Conservation (phyloP, 2,113 vertebrate genomes). For the Paramormyrops kingsleyae region DNA sequence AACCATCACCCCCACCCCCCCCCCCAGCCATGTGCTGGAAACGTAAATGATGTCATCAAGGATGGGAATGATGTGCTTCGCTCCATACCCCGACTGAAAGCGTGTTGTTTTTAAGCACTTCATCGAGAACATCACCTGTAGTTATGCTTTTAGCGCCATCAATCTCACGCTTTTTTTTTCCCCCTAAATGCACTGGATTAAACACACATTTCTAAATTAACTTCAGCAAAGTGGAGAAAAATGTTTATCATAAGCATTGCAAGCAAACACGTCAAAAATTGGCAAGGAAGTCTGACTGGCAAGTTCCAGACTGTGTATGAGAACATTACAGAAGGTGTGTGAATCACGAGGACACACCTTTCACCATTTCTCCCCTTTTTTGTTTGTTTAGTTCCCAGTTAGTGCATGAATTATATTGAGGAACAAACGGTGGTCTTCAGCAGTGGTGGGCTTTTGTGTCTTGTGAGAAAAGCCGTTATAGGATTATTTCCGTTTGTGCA, state of each 20-base stretch:
- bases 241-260: not conserved
- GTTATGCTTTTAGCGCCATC: not conserved
- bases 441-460: not conserved
- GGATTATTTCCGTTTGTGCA: not conserved
- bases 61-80: not conserved
- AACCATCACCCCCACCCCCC: not conserved
- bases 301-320: not conserved
- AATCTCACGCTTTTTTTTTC: not conserved
- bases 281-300: not conserved
- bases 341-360: not conserved
- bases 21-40: not conserved
- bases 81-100: not conserved
- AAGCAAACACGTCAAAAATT: not conserved
- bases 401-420: not conserved
- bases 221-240: not conserved
- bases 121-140: not conserved
- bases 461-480: not conserved
- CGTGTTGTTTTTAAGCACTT: not conserved
- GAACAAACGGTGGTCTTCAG: not conserved
- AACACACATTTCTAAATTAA: not conserved
- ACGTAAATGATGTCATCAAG: not conserved
- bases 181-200: not conserved
- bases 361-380: not conserved
- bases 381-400: not conserved
- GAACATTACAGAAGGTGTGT: not conserved